These are phyloP conservation scores for Aphidius ervi DNA, from an alignment of 1,140 invertebrate genomes.

Conservation along the genomic window DNA sequence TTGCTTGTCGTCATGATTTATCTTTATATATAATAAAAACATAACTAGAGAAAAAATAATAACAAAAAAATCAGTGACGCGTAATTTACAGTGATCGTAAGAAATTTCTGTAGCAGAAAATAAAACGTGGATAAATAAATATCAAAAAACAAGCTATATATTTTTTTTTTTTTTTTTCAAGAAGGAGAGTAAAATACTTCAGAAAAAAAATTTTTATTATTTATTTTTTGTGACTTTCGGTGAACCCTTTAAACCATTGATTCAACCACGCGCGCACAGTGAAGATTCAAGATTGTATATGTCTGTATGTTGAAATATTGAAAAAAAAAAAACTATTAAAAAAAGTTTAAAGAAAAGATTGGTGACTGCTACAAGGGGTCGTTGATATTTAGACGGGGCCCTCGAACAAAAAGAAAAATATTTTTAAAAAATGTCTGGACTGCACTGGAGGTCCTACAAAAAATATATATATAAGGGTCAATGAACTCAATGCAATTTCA, in stretches of 20 bases:
- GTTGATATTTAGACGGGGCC: slow-evolving; percentile 22
- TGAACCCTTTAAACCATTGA: slow-evolving; percentile 9
- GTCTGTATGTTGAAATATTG: neutral
- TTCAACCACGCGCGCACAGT: slow-evolving; percentile 10
- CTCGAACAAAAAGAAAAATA: slow-evolving; percentile 14
- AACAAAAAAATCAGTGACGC: slow-evolving; percentile 9
- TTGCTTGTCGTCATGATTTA: slow-evolving; percentile 14
- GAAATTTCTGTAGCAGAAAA: neutral
- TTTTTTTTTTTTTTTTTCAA: neutral
- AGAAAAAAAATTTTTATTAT: too few species aligned
- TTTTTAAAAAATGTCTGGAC: slow-evolving; percentile 17
- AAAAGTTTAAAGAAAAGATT: neutral
- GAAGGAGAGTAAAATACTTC: too few species aligned
- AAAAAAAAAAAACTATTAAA: neutral
- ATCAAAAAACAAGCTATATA: too few species aligned
- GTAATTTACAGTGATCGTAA: slow-evolving; percentile 17
- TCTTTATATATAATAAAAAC: neutral
- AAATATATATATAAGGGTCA: slow-evolving; percentile 12
- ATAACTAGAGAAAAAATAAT: neutral
- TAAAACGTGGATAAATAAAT: neutral
- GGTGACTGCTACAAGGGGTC: slow-evolving; percentile 10
- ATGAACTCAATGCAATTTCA: slow-evolving; percentile 7
- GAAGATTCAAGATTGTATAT: neutral
- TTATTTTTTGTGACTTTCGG: neutral
- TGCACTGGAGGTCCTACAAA: slow-evolving; percentile 10